Base-by-base conservation (phyloP, 2,797 vertebrate species). In the Microctenopoma stevenorrisi region DNA sequence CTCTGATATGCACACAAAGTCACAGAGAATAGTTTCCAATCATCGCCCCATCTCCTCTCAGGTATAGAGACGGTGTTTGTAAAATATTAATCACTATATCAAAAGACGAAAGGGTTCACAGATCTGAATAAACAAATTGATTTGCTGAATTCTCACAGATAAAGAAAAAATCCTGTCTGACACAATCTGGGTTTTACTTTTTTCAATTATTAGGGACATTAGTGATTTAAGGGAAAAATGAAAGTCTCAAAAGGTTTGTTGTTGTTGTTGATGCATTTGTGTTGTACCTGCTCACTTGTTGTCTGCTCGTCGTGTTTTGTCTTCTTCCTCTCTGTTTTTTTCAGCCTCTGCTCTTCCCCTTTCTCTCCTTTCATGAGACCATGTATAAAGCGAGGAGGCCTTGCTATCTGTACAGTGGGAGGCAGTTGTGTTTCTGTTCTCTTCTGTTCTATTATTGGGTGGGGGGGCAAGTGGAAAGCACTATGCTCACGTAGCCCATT, bases 401-500 rank as follows among this genome's bases (percentile, higher is more conserved):
- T 87, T 37, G 86, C 77, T 71, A 79, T 58, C 72, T 61, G 64
- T 86, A 1, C 84, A 61, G 86, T 73, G 76, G 86, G 88, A 87
- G 86, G 83, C 75, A 38, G 76, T 69, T 79, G 79, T 82, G 86
- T 86, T 86, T 86, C 86, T 83, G 71, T 79, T 86, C 81, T 82
- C 72, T 47, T 83, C 83, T 83, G 77, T 82, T 78, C 84, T 82
- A 53, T 76, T 85, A 80, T 85, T 80, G 83, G 80, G 65, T 78
- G 86, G 76, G 81, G 89, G 78, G 82, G 84, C 91, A 87, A 94
- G 94, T 93, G 95, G 96, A 94, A 94, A 96, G 95, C 95, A 92
- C 94, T 93, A 88, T 84, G 92, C 94, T 95, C 94, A 90, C 86
- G 94, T 95, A 95, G 96, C 92, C 96, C 95, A 95, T 97, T 97